These are phyloP conservation scores for Bombus ignitus DNA, from an alignment of 1,140 invertebrate species.

Conservation along the genomic window DNA sequence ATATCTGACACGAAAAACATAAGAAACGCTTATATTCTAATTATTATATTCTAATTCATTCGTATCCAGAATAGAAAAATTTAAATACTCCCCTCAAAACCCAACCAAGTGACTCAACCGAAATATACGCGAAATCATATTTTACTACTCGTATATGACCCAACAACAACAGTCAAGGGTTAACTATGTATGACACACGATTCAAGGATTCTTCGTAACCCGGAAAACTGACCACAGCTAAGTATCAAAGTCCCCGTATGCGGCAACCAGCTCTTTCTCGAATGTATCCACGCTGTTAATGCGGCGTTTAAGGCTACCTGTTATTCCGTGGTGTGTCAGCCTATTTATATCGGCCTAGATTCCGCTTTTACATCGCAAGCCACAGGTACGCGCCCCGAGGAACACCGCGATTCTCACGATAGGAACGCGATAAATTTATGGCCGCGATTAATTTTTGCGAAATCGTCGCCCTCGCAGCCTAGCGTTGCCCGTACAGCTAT, in stretches of 20 bases:
- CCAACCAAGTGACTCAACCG: too few relatives aligned
- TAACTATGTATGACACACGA: too few relatives aligned
- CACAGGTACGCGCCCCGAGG: conserved; percentile 70
- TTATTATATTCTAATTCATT: too few relatives aligned
- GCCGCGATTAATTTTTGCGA: conserved; percentile 73
- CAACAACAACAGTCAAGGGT: too few relatives aligned
- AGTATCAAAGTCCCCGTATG: neutral
- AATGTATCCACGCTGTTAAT: conserved; percentile 54
- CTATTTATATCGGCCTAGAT: conserved; percentile 83
- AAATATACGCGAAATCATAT: too few relatives aligned
- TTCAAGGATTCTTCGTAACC: too few relatives aligned
- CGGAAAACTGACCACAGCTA: neutral
- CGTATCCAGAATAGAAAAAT: too few relatives aligned
- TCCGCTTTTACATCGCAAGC: conserved; percentile 79
- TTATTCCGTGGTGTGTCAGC: conserved; percentile 80
- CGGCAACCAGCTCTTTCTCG: conserved; percentile 26
- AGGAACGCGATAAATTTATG: conserved; percentile 71
- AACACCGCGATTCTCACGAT: conserved; percentile 78
- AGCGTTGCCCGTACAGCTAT: neutral
- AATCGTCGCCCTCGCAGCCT: conserved; percentile 58
- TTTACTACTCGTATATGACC: too few relatives aligned
- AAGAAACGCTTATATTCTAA: too few relatives aligned
- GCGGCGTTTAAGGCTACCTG: conserved; percentile 81
- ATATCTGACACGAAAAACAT: too few relatives aligned
- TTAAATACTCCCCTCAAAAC: too few relatives aligned